Percentiles rank a stretch among this genome's conserved stretches.
Evolutionary conservation across 2,797 vertebrate species (phyloP).

Genomic region (Momotus momota): DNA sequence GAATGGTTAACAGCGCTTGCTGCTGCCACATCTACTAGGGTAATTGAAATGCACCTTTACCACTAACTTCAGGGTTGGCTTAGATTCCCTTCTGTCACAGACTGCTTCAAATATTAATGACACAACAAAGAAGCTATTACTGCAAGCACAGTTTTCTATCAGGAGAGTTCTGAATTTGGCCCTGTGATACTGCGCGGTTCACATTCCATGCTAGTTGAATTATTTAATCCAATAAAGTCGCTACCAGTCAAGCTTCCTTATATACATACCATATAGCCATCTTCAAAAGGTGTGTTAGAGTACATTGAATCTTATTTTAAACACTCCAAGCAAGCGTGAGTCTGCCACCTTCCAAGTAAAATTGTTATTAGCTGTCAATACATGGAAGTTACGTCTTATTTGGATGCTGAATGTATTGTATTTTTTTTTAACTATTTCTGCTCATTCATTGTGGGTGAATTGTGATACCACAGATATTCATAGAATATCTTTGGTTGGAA

Average conservation of each 20-base stretch:
- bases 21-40: neutral
- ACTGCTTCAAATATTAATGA: neutral
- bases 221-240: conserved; percentile 5
- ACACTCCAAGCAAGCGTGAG: neutral
- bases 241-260: neutral
- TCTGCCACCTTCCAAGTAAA: neutral
- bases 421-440: neutral
- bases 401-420: neutral
- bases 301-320: neutral
- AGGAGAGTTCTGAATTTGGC: neutral
- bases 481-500: too few relatives aligned
- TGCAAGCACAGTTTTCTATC: neutral
- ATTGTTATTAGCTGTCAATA: neutral
- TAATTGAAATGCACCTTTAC: neutral
- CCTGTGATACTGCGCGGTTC: neutral
- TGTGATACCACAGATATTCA: neutral
- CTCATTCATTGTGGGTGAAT: neutral
- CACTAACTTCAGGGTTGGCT: neutral
- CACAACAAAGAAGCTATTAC: neutral
- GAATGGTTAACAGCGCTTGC: neutral
- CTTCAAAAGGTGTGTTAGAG: neutral
- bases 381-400: neutral
- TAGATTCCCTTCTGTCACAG: neutral
- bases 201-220: neutral
- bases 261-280: neutral